Evolutionary conservation across 2,797 vertebrate genomes (phyloP), one percentile per base, ranked within the genome.

Genomic region (Lagodon rhomboides): DNA sequence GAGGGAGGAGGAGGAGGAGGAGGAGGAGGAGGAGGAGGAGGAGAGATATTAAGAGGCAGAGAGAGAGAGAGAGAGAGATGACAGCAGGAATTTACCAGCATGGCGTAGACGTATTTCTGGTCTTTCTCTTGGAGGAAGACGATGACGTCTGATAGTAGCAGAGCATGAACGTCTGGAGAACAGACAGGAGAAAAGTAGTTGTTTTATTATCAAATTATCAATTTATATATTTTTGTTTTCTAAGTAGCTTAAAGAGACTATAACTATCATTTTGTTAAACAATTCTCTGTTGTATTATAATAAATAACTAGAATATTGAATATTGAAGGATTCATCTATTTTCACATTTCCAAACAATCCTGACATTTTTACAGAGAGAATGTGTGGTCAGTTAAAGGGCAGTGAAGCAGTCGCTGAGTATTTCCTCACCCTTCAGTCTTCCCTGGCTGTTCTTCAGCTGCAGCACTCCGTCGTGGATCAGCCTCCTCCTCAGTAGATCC

Each of bases 81-180:
- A 77, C 46, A 69, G 47, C 13, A 41, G 51, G 22, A 8, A 77
- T 97, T 90, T 97, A 99, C 98, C 97, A 99, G 89, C 81, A 97
- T 97, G 17, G 98, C 97, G 74, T 97, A 99, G 79, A 96, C 83
- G 4, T 98, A 99, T 88, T 98, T 99, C 94, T 99, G 98, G 90
- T 99, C 98, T 89, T 99, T 99, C 90, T 99, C 98, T 90, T 99
- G 98, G 66, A 99, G 96, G 93, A 99, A 99, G 75, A 99, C 88
- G 0, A 99, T 93, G 75, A 97, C 91, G 16, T 99, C 98, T 13
- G 97, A 97, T 34, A 99, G 96, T 3, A 99, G 96, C 73, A 99
- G 93, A 47, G 98, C 98, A n/a, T 97, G 96, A 59, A 98, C 96
- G 60, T 99, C 98, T 99, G 94, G 67, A 92, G 51, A 75, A 71